phyloP scores from a whole-genome alignment of 2,888 invertebrate species.

The Eupithecia vulgata region DNA sequence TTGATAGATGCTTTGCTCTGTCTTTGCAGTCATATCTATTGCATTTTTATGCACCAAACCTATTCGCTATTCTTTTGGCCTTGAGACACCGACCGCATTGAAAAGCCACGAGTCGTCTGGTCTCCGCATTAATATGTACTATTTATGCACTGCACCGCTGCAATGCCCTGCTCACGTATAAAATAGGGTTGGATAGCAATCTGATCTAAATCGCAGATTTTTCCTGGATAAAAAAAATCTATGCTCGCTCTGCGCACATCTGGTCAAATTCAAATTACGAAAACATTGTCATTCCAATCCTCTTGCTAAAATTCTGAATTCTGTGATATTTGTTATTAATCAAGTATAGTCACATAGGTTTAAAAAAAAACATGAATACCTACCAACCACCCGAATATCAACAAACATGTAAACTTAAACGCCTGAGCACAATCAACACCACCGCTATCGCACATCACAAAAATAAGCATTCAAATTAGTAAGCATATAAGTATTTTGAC shows the following conservation, averaged over 20 bases:
- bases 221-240: no score
- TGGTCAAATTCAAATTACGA: neutral
- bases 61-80: conserved; percentile 30
- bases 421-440: no score
- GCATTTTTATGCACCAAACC: conserved; percentile 21
- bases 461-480: no score
- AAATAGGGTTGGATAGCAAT: conserved; percentile 14
- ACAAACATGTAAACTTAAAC: no score
- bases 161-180: conserved; percentile 39
- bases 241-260: no score
- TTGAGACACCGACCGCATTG: conserved; percentile 32
- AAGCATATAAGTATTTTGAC: neutral
- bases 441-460: no score
- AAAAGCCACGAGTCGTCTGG: conserved; percentile 53
- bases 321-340: neutral
- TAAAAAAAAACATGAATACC: no score
- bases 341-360: neutral
- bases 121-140: conserved; percentile 49
- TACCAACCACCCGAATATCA: no score
- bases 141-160: conserved; percentile 36
- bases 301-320: neutral
- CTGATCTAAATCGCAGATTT: neutral
- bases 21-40: neutral
- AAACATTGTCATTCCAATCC: neutral
- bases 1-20: neutral